Evolutionary conservation across 2,797 vertebrate species (phyloP), one percentile per base, ranked within the genome.

Genomic region (Distichodus sexfasciatus): DNA sequence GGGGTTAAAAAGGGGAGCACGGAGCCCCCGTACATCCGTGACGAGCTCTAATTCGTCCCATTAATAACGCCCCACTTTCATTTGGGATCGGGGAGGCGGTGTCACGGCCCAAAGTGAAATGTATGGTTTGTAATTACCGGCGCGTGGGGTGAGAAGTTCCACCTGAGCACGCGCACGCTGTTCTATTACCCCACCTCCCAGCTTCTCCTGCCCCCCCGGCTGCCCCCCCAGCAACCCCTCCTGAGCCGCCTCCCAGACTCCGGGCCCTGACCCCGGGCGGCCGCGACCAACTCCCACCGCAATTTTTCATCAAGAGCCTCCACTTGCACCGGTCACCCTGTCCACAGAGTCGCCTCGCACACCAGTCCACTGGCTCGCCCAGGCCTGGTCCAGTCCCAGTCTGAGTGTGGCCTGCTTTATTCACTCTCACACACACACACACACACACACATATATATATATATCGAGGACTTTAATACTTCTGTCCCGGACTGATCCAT

Each of bases 81-180:
- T 78, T 76, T 86, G 85, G 81, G 80, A 82, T 77, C 77, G 85
- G 87, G 87, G 87, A 84, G 84, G 82, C 79, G 77, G 84, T 88
- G 90, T 91, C 89, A 91, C 80, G 83, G 85, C 35, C 83, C 87
- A 91, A 91, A 91, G 89, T 90, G 86, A 88, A 86, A 91, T 91
- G 90, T 91, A 91, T 90, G 87, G 90, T 87, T 87, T 76, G 87
- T 90, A 90, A 90, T 91, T 91, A 91, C 84, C 76, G 85, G 76
- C 85, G 74, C 66, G 83, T 83, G 85, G 86, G 87, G 86, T 85
- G 87, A 86, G 82, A 79, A 87, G 89, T 90, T 91, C 88, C 88
- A 86, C 83, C 77, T 77, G 77, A 91, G 77, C 86, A 86, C 82
- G 77, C 86, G 81, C 82, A 75, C 86, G 82, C 86, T 81, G 72